These are phyloP conservation scores for Orthonyx spaldingii DNA, from an alignment of 2,113 vertebrate genomes.

Conservation along the genomic window DNA sequence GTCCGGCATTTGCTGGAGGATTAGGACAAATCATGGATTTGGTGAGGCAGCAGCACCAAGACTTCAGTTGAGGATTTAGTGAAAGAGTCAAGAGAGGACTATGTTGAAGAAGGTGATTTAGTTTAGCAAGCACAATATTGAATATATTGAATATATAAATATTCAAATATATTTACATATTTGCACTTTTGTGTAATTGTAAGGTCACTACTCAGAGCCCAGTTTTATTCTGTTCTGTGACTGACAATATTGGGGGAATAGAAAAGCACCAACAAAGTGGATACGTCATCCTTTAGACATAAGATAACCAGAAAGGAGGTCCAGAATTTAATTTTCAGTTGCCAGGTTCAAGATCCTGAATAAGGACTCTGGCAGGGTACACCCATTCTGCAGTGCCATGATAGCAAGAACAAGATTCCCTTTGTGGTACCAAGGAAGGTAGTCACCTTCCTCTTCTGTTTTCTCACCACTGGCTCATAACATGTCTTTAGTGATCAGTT, in stretches of 20 bases:
- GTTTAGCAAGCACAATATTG: neutral
- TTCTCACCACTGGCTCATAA: neutral
- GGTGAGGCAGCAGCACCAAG: neutral
- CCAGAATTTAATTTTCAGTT: neutral
- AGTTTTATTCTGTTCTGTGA: neutral
- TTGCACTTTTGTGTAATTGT: neutral
- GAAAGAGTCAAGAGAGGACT: neutral
- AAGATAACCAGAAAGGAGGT: neutral
- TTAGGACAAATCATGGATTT: neutral
- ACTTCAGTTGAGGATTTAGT: neutral
- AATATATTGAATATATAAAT: no score
- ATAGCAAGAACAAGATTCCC: neutral
- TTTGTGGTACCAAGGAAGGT: neutral
- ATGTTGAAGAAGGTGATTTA: neutral
- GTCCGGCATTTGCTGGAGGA: neutral
- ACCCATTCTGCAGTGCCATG: neutral
- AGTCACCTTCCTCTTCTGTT: neutral
- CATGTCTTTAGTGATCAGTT: neutral
- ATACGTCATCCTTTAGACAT: neutral
- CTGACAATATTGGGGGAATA: neutral
- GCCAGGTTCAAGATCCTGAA: neutral
- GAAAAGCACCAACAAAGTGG: neutral
- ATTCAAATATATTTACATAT: neutral
- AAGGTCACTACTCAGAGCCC: neutral
- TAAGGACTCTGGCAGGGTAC: neutral